A percentile compares a stretch with the other conserved stretches of the same genome.
Conservation (phyloP, 2,113 vertebrate species). For the Syngnathoides biaculeatus region DNA sequence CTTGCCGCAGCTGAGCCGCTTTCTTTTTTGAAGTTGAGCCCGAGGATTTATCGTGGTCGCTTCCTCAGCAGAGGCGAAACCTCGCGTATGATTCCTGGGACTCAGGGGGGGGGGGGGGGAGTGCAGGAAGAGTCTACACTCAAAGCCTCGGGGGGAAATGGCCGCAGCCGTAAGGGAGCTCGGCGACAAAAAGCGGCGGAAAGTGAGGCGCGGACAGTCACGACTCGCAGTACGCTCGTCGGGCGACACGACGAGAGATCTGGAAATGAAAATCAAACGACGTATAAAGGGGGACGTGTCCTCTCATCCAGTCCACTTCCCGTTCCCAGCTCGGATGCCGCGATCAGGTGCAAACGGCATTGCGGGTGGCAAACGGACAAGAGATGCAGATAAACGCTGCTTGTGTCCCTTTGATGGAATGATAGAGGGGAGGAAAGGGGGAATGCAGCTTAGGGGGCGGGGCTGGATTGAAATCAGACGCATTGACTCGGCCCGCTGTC, state of each 20-base stretch:
- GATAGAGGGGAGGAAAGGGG: slow-evolving; percentile 3
- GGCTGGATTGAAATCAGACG: slow-evolving; percentile 56
- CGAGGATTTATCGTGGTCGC: slow-evolving; percentile 64
- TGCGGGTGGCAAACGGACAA: slow-evolving; percentile 28
- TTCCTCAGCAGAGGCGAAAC: slow-evolving; percentile 69
- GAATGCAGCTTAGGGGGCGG: slow-evolving; percentile 8
- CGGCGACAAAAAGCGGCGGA: slow-evolving; percentile 34
- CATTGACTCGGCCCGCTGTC: slow-evolving; percentile 12
- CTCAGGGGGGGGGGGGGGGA: slow-evolving; percentile 27
- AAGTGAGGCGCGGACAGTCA: background rate
- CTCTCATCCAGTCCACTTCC: background rate
- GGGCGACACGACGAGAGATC: too few relatives aligned
- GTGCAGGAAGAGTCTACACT: slow-evolving; percentile 25
- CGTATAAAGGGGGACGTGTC: too few relatives aligned
- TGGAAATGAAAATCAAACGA: too few relatives aligned
- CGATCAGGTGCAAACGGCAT: slow-evolving; percentile 2
- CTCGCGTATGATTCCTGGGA: slow-evolving; percentile 62
- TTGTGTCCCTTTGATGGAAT: slow-evolving; percentile 30
- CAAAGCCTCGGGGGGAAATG: background rate
- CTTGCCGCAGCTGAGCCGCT: slow-evolving; percentile 52
- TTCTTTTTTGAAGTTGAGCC: slow-evolving; percentile 68
- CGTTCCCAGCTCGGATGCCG: background rate
- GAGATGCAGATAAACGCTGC: slow-evolving; percentile 49
- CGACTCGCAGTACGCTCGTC: background rate
- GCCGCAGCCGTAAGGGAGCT: slow-evolving; percentile 34